Base-by-base conservation (phyloP, 2,113 vertebrate species). In the Lanius collurio region DNA sequence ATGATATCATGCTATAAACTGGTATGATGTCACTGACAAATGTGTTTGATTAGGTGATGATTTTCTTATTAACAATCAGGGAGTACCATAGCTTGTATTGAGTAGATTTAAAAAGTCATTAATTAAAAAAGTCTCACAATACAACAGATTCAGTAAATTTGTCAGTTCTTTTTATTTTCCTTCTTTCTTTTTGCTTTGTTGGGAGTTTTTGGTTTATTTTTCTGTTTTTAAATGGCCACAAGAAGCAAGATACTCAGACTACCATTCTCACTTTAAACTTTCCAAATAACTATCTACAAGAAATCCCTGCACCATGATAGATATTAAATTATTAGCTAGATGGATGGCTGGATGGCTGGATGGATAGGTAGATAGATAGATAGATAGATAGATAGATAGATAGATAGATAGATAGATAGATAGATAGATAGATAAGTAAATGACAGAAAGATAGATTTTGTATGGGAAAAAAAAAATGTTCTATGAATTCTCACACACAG, bases 11-110 rank as follows among this genome's bases (percentile, higher is more conserved):
- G 19, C 6, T 52, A n/a, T 37, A 46, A 81, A 65, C 8, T 30
- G 52, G 16, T 47, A 56, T 19, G 7, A 21, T 1, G 2, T 33
- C 41, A 52, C 33, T 42, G 30, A 42, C 14, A 81, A 46, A 16
- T 15, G 15, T 5, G 1, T n/a, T 94, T 31, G 4, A 23, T 13
- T 42, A 18, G 6, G 37, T 27, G 26, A 41, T 46, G 4, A 0
- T 64, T 33, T 23, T n/a, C 37, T 41, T 28, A 30, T 47, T 52
- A 47, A 47, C 7, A 82, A 37, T 11, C 14, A 3, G 1, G 5
- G 53, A 47, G 6, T 30, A 13, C 2, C 41, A 37, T 13, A 84
- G 7, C 10, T n/a, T 46, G 31, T 57, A 14, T 15, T 28, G 11
- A 64, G 56, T 6, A 27, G 26, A 17, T n/a, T 33, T 13, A 21